Evolutionary conservation across 2,113 vertebrate genomes (phyloP), one percentile per base, ranked within the genome.

Genomic region (Datnioides undecimradiatus): DNA sequence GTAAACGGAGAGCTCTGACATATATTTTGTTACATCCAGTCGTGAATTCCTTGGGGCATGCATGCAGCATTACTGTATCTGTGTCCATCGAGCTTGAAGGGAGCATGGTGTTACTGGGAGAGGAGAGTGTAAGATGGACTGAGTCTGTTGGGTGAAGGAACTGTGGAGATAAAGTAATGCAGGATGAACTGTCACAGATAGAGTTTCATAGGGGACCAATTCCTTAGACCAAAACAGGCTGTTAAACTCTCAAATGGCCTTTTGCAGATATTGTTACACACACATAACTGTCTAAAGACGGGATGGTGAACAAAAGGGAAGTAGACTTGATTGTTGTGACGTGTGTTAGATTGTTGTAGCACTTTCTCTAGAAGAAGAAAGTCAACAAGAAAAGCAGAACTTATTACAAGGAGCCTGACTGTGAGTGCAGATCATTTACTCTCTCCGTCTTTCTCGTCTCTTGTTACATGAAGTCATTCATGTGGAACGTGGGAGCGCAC

Each of bases 1-100:
- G 89, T 89, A 87, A 92, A 84, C 40, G 71, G 83, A 89, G 84
- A 87, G 49, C 77, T 72, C 59, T 88, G 87, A 81, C 90, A 88
- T 90, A 87, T 89, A 90, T 93, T 86, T 89, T 78, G 76, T 92
- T 91, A 88, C 91, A 84, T 85, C 46, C 55, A 83, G 86, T 68
- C 70, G 67, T 67, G 89, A 88, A 92, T 91, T 92, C 87, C 87
- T 90, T 29, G 33, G 8, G 38, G 60, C 79, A 55, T 52, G 75
- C 49, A 71, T 43, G 77, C 5, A 0, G 66, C 65, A 34, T 73
- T 75, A 60, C 76, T 54, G 72, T 67, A 64, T 65, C 54, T 64
- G 73, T 76, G 70, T 76, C 54, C 73, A 45, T 77, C 38, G n/a
- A 45, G 70, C 65, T 33, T 27, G 41, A 59, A 23, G 45, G 67